A percentile compares a stretch with the other conserved stretches of the same genome.
These are phyloP conservation scores for Andrena hattorfiana DNA, from an alignment of 2,888 invertebrate species.

Conservation along the genomic window DNA sequence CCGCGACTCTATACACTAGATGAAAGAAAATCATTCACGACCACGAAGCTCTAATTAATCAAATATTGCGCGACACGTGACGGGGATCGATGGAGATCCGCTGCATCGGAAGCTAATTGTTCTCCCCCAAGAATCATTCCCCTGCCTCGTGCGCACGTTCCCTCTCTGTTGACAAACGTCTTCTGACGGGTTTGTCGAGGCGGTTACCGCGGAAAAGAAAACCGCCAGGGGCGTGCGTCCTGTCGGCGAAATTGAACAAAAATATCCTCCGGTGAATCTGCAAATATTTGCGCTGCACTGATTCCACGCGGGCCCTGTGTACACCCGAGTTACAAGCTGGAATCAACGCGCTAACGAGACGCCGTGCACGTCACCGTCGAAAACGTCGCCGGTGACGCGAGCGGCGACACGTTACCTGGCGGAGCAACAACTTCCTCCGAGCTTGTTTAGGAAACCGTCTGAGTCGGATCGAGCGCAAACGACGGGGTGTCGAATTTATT, in stretches of 20 bases:
- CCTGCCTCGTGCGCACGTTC: not conserved
- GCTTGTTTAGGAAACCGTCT: constrained; percentile 34
- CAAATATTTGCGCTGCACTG: constrained; percentile 58
- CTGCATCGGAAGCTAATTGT: constrained; percentile 33
- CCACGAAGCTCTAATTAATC: constrained; percentile 50
- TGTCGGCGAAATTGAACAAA: constrained; percentile 45
- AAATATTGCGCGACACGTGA: constrained; percentile 22
- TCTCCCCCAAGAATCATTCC: not conserved
- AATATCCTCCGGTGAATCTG: constrained; percentile 26
- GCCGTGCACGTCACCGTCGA: constrained; percentile 46
- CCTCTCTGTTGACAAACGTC: constrained; percentile 18
- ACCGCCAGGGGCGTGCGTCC: not conserved
- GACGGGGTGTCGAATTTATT: not conserved
- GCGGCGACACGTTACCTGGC: constrained; percentile 32
- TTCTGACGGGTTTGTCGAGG: not conserved
- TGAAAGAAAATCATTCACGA: constrained; percentile 20
- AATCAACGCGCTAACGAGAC: constrained; percentile 63
- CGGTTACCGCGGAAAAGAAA: not conserved
- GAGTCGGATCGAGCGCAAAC: constrained; percentile 9
- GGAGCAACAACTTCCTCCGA: constrained; percentile 42
- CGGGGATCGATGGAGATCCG: constrained; percentile 50
- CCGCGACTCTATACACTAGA: not conserved
- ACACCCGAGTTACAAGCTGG: constrained; percentile 34
- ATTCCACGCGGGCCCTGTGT: constrained; percentile 46
- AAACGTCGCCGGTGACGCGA: constrained; percentile 64